These are phyloP conservation scores for Pemphigus obesinymphae DNA, from an alignment of 1,140 invertebrate species.

Conservation along the genomic window DNA sequence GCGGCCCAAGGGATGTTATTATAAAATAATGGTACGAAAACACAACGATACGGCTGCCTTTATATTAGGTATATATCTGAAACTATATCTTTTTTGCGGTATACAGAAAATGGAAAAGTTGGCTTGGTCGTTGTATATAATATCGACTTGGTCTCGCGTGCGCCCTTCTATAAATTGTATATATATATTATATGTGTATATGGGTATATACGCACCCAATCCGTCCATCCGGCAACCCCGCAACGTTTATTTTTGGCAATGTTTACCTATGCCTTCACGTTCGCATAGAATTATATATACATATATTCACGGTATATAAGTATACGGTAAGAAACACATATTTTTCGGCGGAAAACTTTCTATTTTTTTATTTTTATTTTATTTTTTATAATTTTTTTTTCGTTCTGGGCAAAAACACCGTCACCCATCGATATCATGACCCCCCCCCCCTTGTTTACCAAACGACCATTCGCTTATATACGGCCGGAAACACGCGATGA, in stretches of 20 bases:
- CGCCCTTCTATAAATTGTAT: not conserved
- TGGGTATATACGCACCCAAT: not conserved
- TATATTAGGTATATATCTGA: not conserved
- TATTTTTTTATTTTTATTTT: slow-evolving; percentile 3
- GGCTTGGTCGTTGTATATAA: not conserved
- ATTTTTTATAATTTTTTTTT: too few species aligned
- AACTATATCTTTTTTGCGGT: not conserved
- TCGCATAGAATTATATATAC: not conserved
- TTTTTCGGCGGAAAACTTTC: not conserved
- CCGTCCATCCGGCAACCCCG: not conserved
- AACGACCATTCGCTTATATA: not conserved
- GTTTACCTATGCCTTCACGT: not conserved
- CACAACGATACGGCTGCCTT: not conserved
- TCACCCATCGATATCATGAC: not conserved
- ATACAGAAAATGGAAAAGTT: slow-evolving; percentile 20
- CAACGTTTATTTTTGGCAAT: slow-evolving; percentile 20
- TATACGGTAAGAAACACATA: not conserved
- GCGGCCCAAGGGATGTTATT: slow-evolving; percentile 10
- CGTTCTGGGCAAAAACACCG: not conserved
- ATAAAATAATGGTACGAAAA: slow-evolving; percentile 28
- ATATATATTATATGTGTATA: too few species aligned
- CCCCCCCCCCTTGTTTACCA: too few species aligned
- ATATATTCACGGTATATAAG: not conserved
- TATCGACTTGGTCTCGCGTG: not conserved
- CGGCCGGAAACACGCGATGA: not conserved